phyloP scores from a whole-genome alignment of 2,113 vertebrate genomes.

The Serinus canaria region DNA sequence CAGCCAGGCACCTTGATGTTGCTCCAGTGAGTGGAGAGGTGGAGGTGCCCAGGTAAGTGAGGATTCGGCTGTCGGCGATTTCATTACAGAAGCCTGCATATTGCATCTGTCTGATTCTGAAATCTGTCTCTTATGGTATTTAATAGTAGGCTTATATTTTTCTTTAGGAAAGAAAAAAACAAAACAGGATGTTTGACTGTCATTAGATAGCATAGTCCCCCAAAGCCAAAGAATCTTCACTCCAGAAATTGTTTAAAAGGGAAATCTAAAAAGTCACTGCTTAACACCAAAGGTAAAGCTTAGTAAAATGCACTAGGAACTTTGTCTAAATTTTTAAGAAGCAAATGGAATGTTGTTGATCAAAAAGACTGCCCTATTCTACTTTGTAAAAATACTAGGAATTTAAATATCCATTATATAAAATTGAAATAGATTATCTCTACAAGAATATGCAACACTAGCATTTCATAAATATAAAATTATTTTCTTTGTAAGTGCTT shows the following conservation, averaged over 20 bases:
- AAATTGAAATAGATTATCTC: slow-evolving; percentile 65
- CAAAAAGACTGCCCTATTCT: slow-evolving; percentile 60
- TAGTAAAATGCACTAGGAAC: slow-evolving; percentile 74
- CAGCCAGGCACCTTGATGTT: not conserved
- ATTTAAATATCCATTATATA: slow-evolving; percentile 56
- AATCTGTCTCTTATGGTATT: slow-evolving; percentile 38
- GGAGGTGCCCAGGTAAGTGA: slow-evolving; percentile 13
- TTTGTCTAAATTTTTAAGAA: slow-evolving; percentile 67
- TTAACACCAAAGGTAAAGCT: slow-evolving; percentile 82
- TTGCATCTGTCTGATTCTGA: slow-evolving; percentile 47
- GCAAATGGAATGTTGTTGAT: slow-evolving; percentile 53
- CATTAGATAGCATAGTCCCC: slow-evolving; percentile 61
- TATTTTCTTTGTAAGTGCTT: slow-evolving; percentile 68
- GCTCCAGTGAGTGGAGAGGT: not conserved
- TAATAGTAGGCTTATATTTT: slow-evolving; percentile 37
- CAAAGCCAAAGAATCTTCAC: slow-evolving; percentile 76
- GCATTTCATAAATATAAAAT: slow-evolving; percentile 62
- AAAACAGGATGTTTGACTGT: slow-evolving; percentile 30
- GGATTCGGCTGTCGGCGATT: not conserved
- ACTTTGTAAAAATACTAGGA: slow-evolving; percentile 49
- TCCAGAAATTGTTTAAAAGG: slow-evolving; percentile 69
- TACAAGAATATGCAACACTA: slow-evolving; percentile 64
- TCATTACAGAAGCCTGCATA: slow-evolving; percentile 43
- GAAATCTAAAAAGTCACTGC: slow-evolving; percentile 63
- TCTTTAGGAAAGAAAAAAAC: not conserved